Evolutionary conservation across 1,140 invertebrate species (phyloP).

Genomic region (Saccostrea glomerata): DNA sequence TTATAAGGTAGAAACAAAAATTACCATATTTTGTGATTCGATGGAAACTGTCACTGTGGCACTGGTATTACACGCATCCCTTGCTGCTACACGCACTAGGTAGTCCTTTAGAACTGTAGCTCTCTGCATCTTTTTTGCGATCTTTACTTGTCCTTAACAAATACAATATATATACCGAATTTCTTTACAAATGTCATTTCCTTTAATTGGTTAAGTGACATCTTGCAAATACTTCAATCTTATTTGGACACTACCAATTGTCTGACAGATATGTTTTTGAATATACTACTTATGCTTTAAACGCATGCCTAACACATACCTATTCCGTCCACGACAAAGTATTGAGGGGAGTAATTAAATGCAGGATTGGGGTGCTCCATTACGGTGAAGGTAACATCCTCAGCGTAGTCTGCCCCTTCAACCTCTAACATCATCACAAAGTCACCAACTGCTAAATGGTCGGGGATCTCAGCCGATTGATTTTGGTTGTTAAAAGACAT

Average conservation of each 20-base stretch:
- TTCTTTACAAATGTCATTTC: background rate
- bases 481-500: background rate
- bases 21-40: constrained; percentile 28
- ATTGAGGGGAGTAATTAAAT: background rate
- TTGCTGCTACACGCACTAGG: background rate
- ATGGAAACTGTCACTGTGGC: background rate
- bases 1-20: background rate
- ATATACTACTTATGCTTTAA: background rate
- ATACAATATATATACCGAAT: background rate
- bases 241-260: too few species aligned
- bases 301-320: background rate
- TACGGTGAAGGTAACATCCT: background rate
- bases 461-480: background rate
- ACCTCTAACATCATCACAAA: background rate
- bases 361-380: background rate
- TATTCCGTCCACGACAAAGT: background rate
- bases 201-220: background rate
- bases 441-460: background rate
- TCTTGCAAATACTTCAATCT: too few species aligned
- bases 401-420: background rate
- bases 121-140: constrained; percentile 1
- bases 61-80: background rate
- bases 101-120: background rate
- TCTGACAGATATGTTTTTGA: too few species aligned
- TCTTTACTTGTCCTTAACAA: background rate